Conservation (phyloP, 2,888 invertebrate species). For the Andrena marginata region DNA sequence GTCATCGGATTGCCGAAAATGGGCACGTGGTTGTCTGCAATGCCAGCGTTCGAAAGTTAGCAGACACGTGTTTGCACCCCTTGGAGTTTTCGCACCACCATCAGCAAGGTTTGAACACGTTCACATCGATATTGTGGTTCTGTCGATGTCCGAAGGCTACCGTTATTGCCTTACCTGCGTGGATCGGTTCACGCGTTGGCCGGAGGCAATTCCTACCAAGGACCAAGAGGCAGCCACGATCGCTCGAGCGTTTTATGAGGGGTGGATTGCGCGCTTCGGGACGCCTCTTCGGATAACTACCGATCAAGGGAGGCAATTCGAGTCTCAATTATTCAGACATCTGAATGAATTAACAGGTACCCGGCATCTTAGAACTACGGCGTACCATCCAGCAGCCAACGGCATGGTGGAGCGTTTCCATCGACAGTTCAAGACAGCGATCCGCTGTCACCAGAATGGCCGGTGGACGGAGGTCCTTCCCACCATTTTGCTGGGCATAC, state of each 20-base stretch:
- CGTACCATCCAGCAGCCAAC: slow-evolving; percentile 4
- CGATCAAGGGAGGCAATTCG: slow-evolving; percentile 15
- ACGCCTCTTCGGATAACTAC: not conserved
- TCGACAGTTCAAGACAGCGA: not conserved
- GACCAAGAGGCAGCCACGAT: not conserved
- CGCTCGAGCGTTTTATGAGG: not conserved
- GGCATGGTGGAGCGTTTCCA: slow-evolving; percentile 14
- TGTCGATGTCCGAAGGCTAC: not conserved
- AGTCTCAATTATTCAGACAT: not conserved
- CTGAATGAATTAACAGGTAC: not conserved
- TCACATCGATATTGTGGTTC: not conserved
- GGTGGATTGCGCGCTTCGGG: not conserved
- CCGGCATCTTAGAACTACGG: slow-evolving; percentile 57
- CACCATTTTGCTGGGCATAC: slow-evolving; percentile 76
- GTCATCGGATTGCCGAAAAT: too few species aligned
- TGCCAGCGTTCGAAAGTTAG: not conserved
- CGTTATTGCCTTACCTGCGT: slow-evolving; percentile 4
- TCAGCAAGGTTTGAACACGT: slow-evolving; percentile 1
- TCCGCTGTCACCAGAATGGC: not conserved
- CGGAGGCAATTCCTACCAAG: not conserved
- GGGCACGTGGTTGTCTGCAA: not conserved
- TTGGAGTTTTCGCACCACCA: not conserved
- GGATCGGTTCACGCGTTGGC: not conserved
- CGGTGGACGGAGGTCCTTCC: not conserved
- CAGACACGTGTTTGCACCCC: not conserved